phyloP scores from a whole-genome alignment of 1,140 invertebrate genomes.

The Helicorthomorpha holstii region DNA sequence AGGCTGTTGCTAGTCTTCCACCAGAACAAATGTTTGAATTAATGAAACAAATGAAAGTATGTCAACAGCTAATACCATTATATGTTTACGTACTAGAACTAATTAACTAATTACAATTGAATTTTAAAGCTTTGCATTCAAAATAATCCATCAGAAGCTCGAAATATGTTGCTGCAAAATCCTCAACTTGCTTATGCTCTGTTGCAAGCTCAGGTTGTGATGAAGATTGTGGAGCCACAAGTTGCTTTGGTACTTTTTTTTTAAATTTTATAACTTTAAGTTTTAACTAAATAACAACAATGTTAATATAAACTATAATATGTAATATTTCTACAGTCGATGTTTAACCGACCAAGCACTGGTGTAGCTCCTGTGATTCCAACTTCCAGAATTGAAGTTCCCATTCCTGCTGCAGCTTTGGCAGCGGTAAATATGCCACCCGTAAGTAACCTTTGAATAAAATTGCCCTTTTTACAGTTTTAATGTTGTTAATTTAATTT shows the following conservation, averaged over 20 bases:
- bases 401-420: too few relatives aligned
- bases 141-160: constrained; percentile 45
- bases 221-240: constrained; percentile 94
- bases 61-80: not conserved
- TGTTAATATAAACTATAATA: constrained; percentile 2
- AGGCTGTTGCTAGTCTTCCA: constrained; percentile 86
- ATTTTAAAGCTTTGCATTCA: constrained; percentile 29
- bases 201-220: constrained; percentile 89
- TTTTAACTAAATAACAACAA: too few relatives aligned
- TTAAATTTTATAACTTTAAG: too few relatives aligned
- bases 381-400: too few relatives aligned
- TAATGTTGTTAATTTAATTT: too few relatives aligned
- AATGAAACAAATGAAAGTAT: constrained; percentile 99
- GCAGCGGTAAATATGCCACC: too few relatives aligned
- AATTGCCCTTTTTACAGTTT: too few relatives aligned
- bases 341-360: constrained; percentile 70
- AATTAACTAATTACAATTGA: not conserved
- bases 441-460: too few relatives aligned
- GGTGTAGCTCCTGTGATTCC: constrained; percentile 1
- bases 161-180: constrained; percentile 95
- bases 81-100: not conserved
- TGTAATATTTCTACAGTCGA: constrained; percentile 36
- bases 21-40: constrained; percentile 99
- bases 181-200: constrained; percentile 95
- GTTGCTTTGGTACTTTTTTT: constrained; percentile 56